phyloP scores from a whole-genome alignment of 2,888 invertebrate species.

The Boloria euphrosyne region DNA sequence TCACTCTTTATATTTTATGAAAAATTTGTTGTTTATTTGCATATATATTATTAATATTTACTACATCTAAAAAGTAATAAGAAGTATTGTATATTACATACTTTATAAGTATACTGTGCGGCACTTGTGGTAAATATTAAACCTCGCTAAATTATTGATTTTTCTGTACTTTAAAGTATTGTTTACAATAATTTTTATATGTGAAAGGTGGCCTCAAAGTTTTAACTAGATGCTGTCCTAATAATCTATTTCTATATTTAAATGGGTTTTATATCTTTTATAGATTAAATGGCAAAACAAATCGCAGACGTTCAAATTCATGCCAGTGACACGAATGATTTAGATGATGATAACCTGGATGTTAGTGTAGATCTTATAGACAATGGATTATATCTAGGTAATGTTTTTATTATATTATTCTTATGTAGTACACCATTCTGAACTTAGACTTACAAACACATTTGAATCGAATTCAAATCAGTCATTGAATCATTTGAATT shows the following conservation, averaged over 20 bases:
- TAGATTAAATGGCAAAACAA: conserved; percentile 52
- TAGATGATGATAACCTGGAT: conserved; percentile 55
- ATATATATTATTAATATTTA: background rate
- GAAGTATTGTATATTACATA: background rate
- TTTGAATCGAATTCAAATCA: too few species aligned
- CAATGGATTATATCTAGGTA: conserved; percentile 68
- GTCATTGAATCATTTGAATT: too few species aligned
- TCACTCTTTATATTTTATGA: too few species aligned
- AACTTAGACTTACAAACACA: background rate
- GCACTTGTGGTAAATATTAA: conserved; percentile 7
- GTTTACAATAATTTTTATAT: conserved; percentile 5
- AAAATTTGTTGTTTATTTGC: background rate
- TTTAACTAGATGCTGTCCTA: background rate
- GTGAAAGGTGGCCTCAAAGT: background rate
- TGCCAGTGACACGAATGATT: conserved; percentile 53
- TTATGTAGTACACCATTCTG: background rate
- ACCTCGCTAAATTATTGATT: conserved; percentile 12
- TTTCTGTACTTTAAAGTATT: conserved; percentile 3
- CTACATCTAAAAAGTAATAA: background rate
- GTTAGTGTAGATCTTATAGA: conserved; percentile 73
- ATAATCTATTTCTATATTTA: background rate
- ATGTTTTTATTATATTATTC: conserved; percentile 18
- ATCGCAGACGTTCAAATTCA: conserved; percentile 67
- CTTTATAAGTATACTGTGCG: background rate
- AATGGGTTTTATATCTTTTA: conserved; percentile 5